phyloP scores from a whole-genome alignment of 2,888 invertebrate species.

The Hirtodrosophila confusa region DNA sequence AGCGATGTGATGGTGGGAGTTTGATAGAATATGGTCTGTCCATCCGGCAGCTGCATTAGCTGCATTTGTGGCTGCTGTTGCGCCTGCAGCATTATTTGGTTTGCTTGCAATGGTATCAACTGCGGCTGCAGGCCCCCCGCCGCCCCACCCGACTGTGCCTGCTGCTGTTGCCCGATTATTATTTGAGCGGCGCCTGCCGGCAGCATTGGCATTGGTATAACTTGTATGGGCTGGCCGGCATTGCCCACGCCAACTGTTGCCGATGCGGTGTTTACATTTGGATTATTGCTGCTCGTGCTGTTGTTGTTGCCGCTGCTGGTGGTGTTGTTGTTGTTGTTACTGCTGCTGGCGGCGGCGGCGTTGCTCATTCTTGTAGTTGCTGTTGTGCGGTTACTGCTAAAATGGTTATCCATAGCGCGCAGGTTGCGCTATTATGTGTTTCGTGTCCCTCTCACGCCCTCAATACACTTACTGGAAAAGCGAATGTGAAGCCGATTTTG shows the following conservation, averaged over 20 bases:
- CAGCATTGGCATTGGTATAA: constrained; percentile 81
- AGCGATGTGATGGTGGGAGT: constrained; percentile 82
- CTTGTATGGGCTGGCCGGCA: constrained; percentile 73
- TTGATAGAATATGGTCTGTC: constrained; percentile 95
- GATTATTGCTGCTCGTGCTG: constrained; percentile 36
- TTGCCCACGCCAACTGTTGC: constrained; percentile 30
- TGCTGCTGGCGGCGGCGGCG: constrained; percentile 38
- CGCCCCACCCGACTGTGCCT: constrained; percentile 64
- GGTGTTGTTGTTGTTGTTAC: constrained; percentile 29
- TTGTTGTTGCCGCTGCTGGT: constrained; percentile 38
- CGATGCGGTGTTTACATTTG: constrained; percentile 33
- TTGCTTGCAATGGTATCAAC: constrained; percentile 82
- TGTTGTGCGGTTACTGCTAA: constrained; percentile 59
- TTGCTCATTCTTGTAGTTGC: constrained; percentile 64
- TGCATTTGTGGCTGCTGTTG: constrained; percentile 86
- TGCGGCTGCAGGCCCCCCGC: constrained; percentile 67
- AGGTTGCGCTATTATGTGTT: constrained; percentile 42
- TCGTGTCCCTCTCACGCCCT: constrained; percentile 53
- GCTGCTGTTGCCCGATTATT: constrained; percentile 82
- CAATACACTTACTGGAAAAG: constrained; percentile 83
- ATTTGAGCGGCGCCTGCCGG: constrained; percentile 78
- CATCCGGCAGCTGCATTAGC: constrained; percentile 95
- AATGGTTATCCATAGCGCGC: constrained; percentile 68
- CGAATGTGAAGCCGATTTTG: constrained; percentile 83
- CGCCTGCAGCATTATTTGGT: constrained; percentile 83